Evolutionary conservation across 2,113 vertebrate genomes (phyloP).

Genomic region (Copsychus sechellarum): DNA sequence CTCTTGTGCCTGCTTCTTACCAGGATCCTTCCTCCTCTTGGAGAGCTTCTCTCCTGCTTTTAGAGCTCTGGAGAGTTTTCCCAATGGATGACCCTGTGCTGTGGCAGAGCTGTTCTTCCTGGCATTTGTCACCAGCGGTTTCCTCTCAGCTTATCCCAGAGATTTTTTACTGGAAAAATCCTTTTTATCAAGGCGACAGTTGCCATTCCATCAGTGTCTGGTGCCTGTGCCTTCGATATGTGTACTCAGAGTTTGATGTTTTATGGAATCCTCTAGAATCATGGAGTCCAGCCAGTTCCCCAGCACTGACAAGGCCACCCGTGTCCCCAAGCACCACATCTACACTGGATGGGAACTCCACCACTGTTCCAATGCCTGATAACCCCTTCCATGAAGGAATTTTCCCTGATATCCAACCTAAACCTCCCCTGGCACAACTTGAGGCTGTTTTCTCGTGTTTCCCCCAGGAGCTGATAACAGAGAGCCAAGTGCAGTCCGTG

Average conservation of each 20-base stretch:
- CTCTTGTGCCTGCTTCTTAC: background rate
- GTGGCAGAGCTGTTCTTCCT: background rate
- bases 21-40: background rate
- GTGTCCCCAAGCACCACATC: background rate
- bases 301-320: background rate
- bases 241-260: background rate
- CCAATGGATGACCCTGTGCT: background rate
- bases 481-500: constrained; percentile 91
- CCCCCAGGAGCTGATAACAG: constrained; percentile 84
- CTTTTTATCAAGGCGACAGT: background rate
- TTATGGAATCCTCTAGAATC: background rate
- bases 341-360: background rate
- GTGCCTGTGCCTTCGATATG: rapidly evolving
- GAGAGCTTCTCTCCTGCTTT: background rate
- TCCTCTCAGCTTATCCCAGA: background rate
- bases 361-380: background rate
- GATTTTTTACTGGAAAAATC: background rate
- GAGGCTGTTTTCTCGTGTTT: background rate
- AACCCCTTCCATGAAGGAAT: background rate
- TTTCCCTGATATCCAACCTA: background rate
- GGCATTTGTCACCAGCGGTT: rapidly evolving
- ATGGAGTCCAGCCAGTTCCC: background rate
- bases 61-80: background rate
- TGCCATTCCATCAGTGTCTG: background rate
- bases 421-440: background rate